Base-by-base conservation (phyloP, 2,888 invertebrate genomes). In the Ichneumoninae sp. region DNA sequence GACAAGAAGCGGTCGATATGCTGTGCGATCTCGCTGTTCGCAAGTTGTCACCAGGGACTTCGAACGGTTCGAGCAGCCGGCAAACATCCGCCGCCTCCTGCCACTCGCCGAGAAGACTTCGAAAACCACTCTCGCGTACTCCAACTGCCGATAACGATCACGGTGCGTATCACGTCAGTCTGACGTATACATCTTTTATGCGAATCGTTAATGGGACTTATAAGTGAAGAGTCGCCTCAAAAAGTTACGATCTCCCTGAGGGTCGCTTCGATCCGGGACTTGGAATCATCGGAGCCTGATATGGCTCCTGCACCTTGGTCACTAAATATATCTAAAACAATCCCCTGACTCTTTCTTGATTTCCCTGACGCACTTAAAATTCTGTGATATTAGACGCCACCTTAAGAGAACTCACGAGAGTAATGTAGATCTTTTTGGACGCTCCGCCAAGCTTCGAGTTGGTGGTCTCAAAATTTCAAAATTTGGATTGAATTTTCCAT, bases 1-100 rank as follows among this genome's bases (percentile, higher is more conserved):
- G 97, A 92, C 96, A 97, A 94, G 97, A 98, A 95, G 98, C 98
- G 79, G 96, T 97, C 82, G 97, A 97, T 89, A 97, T 97, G 96
- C 94, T 98, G 71, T 97, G 96, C 92, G 97, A 97, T 93, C 94
- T 97, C 89, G 97, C 97, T 1, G 96, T 96, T 52, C 95, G 97
- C 60, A 96, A 97, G 88, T 95, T 97, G 87, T 96, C 96, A 8
- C 96, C 96, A 3, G 95, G 96, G 69, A 91, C 92, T 66, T 93
- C 94, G 19, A 93, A 92, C 73, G 93, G 93, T 16, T 94, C 94
- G 0, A 92, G 90, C 77, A 89, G 90, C 81, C 90, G 95, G 94
- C 93, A 91, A 89, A 91, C 92, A 89, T 92, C 93, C 80, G 93
- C 91, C 87, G 92, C 90, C 0, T 96, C 96, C 3, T 95, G 95